phyloP scores from a whole-genome alignment of 2,797 vertebrate species.

The Ctenosaura bakeri region DNA sequence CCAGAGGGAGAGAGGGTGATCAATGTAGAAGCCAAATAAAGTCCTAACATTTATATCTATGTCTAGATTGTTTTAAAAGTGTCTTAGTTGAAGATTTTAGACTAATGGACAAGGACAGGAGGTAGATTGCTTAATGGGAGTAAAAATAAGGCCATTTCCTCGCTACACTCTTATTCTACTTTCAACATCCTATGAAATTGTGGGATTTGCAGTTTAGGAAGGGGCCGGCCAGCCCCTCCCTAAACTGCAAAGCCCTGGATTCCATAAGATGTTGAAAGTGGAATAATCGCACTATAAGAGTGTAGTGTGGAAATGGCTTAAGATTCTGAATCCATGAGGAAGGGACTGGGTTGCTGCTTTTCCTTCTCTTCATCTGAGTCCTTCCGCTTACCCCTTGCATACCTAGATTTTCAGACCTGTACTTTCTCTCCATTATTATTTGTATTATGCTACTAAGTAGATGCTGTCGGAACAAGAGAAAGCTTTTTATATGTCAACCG shows the following conservation, averaged over 20 bases:
- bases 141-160: not conserved
- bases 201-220: not conserved
- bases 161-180: no score
- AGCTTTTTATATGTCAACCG: not conserved
- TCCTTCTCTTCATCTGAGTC: no score
- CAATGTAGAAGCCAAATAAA: slow-evolving; percentile 59
- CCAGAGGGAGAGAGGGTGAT: slow-evolving; percentile 56
- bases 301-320: no score
- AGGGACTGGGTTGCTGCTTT: not conserved
- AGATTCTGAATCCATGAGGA: not conserved
- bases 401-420: slow-evolving; percentile 51
- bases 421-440: not conserved
- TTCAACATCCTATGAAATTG: not conserved
- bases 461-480: slow-evolving; percentile 42
- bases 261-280: no score
- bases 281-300: no score
- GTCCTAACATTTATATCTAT: slow-evolving; percentile 72
- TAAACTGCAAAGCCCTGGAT: no score
- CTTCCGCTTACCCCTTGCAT: not conserved
- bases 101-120: slow-evolving; percentile 47
- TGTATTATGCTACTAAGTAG: slow-evolving; percentile 24
- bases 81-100: slow-evolving; percentile 58
- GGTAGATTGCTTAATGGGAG: slow-evolving; percentile 2
- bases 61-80: slow-evolving; percentile 73
- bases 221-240: no score